Evolutionary conservation across 2,113 vertebrate genomes (phyloP).

Genomic region (Embiotoca jacksoni): DNA sequence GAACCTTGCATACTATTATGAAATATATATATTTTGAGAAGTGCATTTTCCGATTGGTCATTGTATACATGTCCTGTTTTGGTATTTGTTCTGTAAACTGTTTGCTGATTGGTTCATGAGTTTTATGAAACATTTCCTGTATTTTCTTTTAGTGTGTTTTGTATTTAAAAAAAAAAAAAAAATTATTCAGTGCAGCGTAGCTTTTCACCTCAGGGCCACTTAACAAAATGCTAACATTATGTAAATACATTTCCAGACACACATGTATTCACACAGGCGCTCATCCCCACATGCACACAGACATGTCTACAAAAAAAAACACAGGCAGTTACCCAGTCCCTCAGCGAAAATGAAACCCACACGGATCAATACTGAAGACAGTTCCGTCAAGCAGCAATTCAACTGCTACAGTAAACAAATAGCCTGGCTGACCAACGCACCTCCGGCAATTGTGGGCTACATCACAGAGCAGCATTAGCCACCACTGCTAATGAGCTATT

Average conservation of each 20-base stretch:
- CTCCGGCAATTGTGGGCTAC: conserved; percentile 43
- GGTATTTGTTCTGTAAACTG: background rate
- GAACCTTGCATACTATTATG: no score
- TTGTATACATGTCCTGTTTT: background rate
- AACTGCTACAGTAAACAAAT: conserved; percentile 50
- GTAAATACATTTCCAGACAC: background rate
- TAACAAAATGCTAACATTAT: background rate
- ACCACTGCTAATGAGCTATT: conserved; percentile 72
- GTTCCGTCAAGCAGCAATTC: conserved; percentile 31
- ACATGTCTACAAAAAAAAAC: background rate
- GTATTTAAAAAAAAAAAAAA: no score
- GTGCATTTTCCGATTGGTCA: background rate
- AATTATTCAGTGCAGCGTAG: no score
- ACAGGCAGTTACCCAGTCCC: conserved; percentile 3
- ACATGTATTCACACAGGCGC: background rate
- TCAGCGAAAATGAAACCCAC: conserved; percentile 38
- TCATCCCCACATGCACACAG: background rate
- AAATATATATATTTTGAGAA: no score
- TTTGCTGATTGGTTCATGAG: background rate
- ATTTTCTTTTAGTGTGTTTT: background rate
- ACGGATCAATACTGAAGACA: conserved; percentile 49
- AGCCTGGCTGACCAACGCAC: conserved; percentile 58
- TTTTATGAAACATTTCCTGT: no score
- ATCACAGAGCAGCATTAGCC: conserved; percentile 56
- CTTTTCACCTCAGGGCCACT: background rate